These are phyloP conservation scores for Tinamus major DNA, from an alignment of 2,797 vertebrate genomes.

Conservation along the genomic window DNA sequence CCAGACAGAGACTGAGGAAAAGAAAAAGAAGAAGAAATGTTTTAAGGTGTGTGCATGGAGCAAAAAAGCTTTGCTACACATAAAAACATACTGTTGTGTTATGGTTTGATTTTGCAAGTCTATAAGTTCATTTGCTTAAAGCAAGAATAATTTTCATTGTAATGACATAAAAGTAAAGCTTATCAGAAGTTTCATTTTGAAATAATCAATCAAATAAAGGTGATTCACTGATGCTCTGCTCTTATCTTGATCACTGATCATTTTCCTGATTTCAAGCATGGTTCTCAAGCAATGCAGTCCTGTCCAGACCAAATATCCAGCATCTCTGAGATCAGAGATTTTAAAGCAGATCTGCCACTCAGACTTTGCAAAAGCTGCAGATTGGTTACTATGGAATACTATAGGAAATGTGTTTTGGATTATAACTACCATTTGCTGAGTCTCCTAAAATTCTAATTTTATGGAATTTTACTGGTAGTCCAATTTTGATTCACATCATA, in stretches of 20 bases:
- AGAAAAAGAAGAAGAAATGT: neutral
- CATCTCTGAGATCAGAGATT: neutral
- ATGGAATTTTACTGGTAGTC: neutral
- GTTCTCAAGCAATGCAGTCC: neutral
- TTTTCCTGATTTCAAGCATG: neutral
- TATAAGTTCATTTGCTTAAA: neutral
- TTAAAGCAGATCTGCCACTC: neutral
- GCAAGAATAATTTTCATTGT: neutral
- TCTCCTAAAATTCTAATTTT: neutral
- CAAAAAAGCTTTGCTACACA: neutral
- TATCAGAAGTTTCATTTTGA: neutral
- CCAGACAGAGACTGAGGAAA: neutral
- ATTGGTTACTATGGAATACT: neutral
- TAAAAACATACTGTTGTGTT: neutral
- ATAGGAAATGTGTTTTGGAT: neutral
- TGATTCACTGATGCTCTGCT: rapidly evolving
- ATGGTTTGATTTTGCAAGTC: neutral
- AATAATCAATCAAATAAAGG: neutral
- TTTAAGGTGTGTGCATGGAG: neutral
- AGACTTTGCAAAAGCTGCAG: no score
- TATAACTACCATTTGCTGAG: neutral
- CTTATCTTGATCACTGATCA: rapidly evolving
- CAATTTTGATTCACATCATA: neutral
- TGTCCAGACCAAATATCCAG: neutral
- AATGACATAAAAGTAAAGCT: neutral